These are phyloP conservation scores for Silurus lanzhouensis DNA, from an alignment of 2,797 vertebrate genomes.

Conservation along the genomic window DNA sequence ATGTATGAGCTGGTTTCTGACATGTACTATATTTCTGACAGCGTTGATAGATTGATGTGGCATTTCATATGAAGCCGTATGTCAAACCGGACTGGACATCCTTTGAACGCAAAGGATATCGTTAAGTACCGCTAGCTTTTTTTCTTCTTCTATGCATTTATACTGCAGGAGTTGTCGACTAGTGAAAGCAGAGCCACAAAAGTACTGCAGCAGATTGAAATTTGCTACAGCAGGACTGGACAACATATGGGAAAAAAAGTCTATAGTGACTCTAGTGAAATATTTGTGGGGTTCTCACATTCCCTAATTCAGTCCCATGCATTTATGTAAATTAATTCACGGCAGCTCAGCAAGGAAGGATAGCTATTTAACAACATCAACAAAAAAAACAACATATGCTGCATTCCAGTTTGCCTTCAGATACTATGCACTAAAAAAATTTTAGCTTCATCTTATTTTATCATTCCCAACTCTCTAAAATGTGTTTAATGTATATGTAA, in stretches of 20 bases:
- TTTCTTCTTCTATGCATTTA: not conserved
- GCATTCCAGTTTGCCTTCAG: too few species aligned
- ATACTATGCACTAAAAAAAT: too few species aligned
- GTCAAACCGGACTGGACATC: not conserved
- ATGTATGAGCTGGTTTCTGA: constrained; percentile 8
- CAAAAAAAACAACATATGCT: too few species aligned
- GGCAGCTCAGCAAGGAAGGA: too few species aligned
- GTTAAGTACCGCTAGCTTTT: not conserved
- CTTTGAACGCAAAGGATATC: not conserved
- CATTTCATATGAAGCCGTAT: not conserved
- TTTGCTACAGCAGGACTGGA: not conserved
- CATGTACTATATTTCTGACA: constrained; percentile 17
- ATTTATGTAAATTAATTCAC: too few species aligned
- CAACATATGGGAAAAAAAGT: not conserved
- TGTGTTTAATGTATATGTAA: too few species aligned
- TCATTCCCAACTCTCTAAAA: too few species aligned
- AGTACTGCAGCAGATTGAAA: not conserved
- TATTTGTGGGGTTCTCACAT: not conserved
- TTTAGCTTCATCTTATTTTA: too few species aligned
- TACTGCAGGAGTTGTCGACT: not conserved
- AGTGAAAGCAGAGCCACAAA: not conserved
- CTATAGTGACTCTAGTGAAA: not conserved
- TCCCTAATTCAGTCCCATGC: not conserved
- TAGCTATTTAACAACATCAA: too few species aligned
- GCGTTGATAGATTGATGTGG: constrained; percentile 37